Conservation (phyloP, 2,888 invertebrate genomes). For the Troides oblongomaculatus region DNA sequence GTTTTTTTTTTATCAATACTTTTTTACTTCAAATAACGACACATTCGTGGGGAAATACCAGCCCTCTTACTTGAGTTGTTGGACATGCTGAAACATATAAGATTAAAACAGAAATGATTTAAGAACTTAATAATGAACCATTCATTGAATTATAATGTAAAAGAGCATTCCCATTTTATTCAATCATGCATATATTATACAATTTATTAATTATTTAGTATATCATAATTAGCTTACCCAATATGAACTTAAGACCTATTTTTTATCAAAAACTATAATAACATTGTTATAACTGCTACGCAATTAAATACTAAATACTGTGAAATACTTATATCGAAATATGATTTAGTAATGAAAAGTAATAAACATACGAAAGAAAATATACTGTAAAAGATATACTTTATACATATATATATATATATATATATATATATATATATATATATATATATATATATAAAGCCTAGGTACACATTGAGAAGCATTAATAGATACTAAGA, state of each 20-base stretch:
- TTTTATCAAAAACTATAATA: neutral
- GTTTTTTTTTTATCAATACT: neutral
- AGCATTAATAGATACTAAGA: neutral
- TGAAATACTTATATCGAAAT: too few relatives aligned
- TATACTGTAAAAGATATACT: neutral
- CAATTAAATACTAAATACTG: neutral
- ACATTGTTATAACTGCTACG: neutral
- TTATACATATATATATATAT: neutral
- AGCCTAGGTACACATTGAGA: neutral
- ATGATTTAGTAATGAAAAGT: too few relatives aligned
- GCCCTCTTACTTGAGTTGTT: constrained; percentile 60
- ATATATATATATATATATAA: neutral
- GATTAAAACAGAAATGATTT: neutral
- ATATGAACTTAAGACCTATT: neutral
- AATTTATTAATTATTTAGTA: neutral
- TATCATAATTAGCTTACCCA: neutral
- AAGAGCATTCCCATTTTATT: neutral
- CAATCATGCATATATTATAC: neutral
- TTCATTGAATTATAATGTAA: neutral
- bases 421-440: neutral
- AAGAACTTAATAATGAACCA: neutral
- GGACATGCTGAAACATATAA: constrained; percentile 82
- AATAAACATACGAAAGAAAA: neutral
- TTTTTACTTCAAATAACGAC: constrained; percentile 80
- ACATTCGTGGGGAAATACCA: constrained; percentile 83